Percentiles rank a stretch among this genome's conserved stretches.
phyloP scores from a whole-genome alignment of 53 echinoderm and acorn worm genomes.

The Arbacia lixula region DNA sequence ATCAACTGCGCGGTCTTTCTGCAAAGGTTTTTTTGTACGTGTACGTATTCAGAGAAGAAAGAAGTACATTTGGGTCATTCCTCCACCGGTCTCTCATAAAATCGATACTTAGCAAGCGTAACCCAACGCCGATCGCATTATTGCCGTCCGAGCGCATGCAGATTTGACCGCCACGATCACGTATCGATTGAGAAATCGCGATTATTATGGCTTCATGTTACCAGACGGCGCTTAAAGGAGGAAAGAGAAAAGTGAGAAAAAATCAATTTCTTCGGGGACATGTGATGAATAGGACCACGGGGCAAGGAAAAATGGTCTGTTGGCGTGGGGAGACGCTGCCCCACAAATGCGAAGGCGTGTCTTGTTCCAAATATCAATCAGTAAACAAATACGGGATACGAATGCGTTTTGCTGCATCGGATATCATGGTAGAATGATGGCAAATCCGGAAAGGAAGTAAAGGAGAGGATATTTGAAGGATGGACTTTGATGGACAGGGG shows the following conservation, averaged over 20 bases:
- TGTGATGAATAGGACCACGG: no score
- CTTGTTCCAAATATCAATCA: constrained; percentile 32
- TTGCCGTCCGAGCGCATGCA: constrained; percentile 16
- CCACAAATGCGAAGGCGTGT: constrained; percentile 20
- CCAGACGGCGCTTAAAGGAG: background rate
- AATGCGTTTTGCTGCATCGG: background rate
- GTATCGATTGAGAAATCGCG: constrained; percentile 24
- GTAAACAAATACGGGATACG: constrained; percentile 13
- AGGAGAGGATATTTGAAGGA: background rate
- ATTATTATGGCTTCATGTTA: constrained; percentile 32
- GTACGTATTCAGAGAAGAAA: no score
- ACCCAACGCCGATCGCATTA: constrained; percentile 32
- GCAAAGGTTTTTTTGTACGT: no score
- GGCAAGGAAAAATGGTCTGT: no score
- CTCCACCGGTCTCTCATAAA: background rate
- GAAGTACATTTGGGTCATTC: background rate
- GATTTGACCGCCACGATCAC: constrained; percentile 26
- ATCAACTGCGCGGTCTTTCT: no score
- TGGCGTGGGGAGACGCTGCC: no score
- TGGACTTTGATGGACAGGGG: background rate
- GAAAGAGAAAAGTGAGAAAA: background rate
- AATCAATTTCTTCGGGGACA: constrained; percentile 31
- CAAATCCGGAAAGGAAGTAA: background rate
- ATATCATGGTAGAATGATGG: background rate
- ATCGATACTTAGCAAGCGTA: constrained; percentile 20